A percentile compares a stretch with the other conserved stretches of the same genome.
Conservation (phyloP, 2,113 vertebrate species). For the Thymallus thymallus region DNA sequence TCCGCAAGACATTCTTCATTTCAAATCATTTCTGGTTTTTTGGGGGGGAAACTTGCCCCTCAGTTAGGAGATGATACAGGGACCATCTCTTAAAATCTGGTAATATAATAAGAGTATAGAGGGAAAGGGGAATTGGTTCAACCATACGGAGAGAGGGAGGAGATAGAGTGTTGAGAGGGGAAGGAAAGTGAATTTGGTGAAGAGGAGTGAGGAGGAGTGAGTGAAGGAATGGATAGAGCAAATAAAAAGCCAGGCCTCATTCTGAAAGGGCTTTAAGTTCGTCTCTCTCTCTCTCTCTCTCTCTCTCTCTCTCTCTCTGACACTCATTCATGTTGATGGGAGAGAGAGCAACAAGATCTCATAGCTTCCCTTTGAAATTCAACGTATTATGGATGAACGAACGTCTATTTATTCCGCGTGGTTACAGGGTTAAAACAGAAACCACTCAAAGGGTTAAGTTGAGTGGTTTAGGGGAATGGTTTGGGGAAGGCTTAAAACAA, state of each 20-base stretch:
- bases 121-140: neutral
- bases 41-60: no score
- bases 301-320: slow-evolving; percentile 17
- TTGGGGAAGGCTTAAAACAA: no score
- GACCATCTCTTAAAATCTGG: no score
- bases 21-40: no score
- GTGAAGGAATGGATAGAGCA: slow-evolving; percentile 37
- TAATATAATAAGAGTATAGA: neutral
- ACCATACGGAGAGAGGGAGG: slow-evolving; percentile 4
- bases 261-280: slow-evolving; percentile 27
- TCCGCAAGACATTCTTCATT: no score
- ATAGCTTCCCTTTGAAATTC: no score
- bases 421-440: no score
- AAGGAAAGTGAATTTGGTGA: slow-evolving; percentile 14
- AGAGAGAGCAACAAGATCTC: slow-evolving; percentile 1
- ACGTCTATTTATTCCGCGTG: no score
- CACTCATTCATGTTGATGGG: slow-evolving; percentile 25
- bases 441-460: no score
- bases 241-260: slow-evolving; percentile 36
- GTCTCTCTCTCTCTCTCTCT: slow-evolving; percentile 23
- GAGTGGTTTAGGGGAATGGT: no score
- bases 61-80: neutral
- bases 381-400: no score
- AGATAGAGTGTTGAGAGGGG: neutral
- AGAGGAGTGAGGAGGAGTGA: neutral